Evolutionary conservation across 2,113 vertebrate genomes (phyloP).

Genomic region (Heterotis niloticus): DNA sequence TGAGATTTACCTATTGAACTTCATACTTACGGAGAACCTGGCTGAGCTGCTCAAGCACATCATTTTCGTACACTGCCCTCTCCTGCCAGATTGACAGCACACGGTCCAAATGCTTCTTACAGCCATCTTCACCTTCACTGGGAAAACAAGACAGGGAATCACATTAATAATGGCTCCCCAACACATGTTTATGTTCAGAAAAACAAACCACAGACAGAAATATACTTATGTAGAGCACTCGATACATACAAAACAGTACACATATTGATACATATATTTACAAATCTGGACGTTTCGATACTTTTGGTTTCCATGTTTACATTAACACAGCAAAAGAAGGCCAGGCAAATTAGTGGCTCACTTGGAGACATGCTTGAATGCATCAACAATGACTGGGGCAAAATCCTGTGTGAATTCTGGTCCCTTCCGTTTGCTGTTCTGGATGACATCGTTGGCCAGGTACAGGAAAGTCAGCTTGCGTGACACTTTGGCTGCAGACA

Average conservation of each 20-base stretch:
- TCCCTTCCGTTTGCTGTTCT: conserved; percentile 98
- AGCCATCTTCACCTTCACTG: conserved; percentile 91
- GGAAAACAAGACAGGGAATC: conserved; percentile 22
- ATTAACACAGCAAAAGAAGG: neutral
- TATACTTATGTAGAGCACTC: no score
- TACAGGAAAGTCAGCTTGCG: conserved; percentile 97
- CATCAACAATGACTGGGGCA: conserved; percentile 90
- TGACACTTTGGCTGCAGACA: conserved; percentile 81
- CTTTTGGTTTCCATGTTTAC: no score
- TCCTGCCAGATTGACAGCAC: conserved; percentile 98
- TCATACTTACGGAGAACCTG: conserved; percentile 84
- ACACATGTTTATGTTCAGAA: no score
- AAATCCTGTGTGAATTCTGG: conserved; percentile 98
- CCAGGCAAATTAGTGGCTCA: conserved; percentile 46
- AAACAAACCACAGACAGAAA: no score
- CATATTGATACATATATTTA: no score
- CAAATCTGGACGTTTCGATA: no score
- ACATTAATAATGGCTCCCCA: neutral
- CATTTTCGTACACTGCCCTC: conserved; percentile 92
- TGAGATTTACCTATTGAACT: no score
- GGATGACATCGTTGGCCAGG: conserved; percentile 97
- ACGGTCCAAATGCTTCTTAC: conserved; percentile 89
- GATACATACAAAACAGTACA: no score
- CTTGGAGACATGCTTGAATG: conserved; percentile 96
- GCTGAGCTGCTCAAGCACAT: conserved; percentile 88